Conservation (phyloP, 2,113 vertebrate species). For the Protomyctophum bolini region DNA sequence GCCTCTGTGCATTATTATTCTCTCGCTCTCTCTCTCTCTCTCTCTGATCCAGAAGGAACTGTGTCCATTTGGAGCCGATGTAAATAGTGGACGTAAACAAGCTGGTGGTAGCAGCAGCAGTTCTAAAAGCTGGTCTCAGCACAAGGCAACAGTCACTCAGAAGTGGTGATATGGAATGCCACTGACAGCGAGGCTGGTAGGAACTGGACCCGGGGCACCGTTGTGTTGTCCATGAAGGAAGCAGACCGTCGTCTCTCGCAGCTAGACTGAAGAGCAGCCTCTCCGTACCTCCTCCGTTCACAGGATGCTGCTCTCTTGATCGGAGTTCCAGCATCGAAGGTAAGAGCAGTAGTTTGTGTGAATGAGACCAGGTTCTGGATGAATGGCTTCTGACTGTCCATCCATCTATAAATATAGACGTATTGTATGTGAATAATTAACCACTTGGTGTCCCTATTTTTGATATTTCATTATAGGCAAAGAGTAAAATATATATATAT, state of each 20-base stretch:
- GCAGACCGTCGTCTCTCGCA: constrained; percentile 28
- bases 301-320: constrained; percentile 53
- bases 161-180: background rate
- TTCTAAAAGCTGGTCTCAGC: background rate
- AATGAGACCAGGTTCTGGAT: background rate
- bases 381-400: background rate
- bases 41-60: constrained; percentile 24
- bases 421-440: no score
- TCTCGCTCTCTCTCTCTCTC: background rate
- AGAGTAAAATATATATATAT: no score
- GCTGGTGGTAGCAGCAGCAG: constrained; percentile 4
- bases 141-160: background rate
- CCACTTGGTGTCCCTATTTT: no score
- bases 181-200: background rate
- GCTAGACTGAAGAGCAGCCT: constrained; percentile 61
- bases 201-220: background rate
- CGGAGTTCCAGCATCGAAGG: constrained; percentile 42
- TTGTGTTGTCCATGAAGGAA: constrained; percentile 2
- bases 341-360: constrained; percentile 19
- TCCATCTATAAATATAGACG: no score
- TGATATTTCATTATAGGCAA: no score
- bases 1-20: background rate
- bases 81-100: constrained; percentile 25
- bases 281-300: constrained; percentile 51
- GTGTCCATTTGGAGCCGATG: constrained; percentile 15